Evolutionary conservation across 92 coral and sea anemone species (phyloP).

Genomic region (Ricordea florida): DNA sequence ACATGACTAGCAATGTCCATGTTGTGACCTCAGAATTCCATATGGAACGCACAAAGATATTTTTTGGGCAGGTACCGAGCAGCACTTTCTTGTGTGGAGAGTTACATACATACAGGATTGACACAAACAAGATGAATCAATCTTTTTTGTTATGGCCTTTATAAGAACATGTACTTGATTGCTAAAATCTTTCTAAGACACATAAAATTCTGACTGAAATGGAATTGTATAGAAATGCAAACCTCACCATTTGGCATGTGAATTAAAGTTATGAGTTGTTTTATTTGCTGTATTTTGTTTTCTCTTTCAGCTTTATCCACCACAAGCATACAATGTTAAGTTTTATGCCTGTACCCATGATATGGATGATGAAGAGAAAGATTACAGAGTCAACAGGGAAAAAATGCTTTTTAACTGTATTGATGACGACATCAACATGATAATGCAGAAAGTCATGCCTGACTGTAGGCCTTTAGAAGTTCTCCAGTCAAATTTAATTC

Average conservation of each 20-base stretch:
- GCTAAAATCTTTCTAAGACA: too few relatives aligned
- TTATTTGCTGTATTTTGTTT: not conserved
- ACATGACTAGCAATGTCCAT: conserved; percentile 45
- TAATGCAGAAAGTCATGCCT: conserved; percentile 41
- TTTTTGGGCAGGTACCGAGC: conserved; percentile 64
- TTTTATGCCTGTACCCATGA: conserved; percentile 60
- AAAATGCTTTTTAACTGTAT: conserved; percentile 38
- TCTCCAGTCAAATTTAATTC: conserved; percentile 55
- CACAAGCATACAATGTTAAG: conserved; percentile 55
- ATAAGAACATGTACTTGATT: too few relatives aligned
- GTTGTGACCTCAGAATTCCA: conserved; percentile 77
- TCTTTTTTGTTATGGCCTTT: too few relatives aligned
- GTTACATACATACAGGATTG: too few relatives aligned
- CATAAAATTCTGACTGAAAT: too few relatives aligned
- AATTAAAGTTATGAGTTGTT: too few relatives aligned
- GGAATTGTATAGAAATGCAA: too few relatives aligned
- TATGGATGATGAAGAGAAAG: conserved; percentile 53
- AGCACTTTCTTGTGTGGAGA: too few relatives aligned
- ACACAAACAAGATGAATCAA: too few relatives aligned
- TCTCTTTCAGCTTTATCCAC: conserved; percentile 66
- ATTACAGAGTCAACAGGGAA: conserved; percentile 58
- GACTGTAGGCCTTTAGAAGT: conserved; percentile 68
- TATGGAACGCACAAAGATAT: conserved; percentile 64
- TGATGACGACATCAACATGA: conserved; percentile 57
- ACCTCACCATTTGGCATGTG: too few relatives aligned